Percentiles rank a stretch among this genome's conserved stretches.
These are phyloP conservation scores for Gymnoscopelus braueri DNA, from an alignment of 2,797 vertebrate species.

Conservation along the genomic window DNA sequence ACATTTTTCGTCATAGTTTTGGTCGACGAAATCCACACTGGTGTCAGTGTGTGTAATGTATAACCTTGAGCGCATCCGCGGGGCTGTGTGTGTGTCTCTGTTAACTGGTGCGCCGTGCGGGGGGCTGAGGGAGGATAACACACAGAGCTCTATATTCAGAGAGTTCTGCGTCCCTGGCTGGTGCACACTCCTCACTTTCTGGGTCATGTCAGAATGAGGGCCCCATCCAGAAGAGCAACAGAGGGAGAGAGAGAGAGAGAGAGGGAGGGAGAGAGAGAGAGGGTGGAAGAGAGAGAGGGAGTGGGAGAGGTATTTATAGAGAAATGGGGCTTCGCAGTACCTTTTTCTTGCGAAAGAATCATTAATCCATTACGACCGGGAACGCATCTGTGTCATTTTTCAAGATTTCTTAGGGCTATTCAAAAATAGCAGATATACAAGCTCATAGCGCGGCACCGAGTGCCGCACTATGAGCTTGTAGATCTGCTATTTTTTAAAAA, in stretches of 20 bases:
- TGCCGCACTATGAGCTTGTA: too few relatives aligned
- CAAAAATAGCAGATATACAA: too few relatives aligned
- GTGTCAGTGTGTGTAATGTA: neutral
- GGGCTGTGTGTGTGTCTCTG: conserved; percentile 41
- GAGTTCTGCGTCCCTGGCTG: conserved; percentile 74
- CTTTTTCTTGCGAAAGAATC: conserved; percentile 82
- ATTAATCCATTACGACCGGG: too few relatives aligned
- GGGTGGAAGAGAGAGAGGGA: conserved; percentile 22
- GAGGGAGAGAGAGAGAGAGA: conserved; percentile 53
- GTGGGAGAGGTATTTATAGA: conserved; percentile 84
- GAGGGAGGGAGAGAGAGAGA: conserved; percentile 52
- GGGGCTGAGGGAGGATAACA: conserved; percentile 51
- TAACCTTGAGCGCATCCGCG: conserved; percentile 67
- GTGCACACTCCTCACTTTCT: conserved; percentile 76
- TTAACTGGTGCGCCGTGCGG: conserved; percentile 41
- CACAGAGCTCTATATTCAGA: conserved; percentile 73
- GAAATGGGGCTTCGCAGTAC: conserved; percentile 87
- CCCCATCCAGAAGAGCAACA: conserved; percentile 75
- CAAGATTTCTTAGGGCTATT: too few relatives aligned
- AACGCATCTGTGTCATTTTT: too few relatives aligned
- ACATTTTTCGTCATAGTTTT: too few relatives aligned
- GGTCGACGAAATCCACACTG: too few relatives aligned
- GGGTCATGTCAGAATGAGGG: conserved; percentile 79
- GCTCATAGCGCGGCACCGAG: too few relatives aligned
- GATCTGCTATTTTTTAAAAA: too few relatives aligned